phyloP scores from a whole-genome alignment of 2,888 invertebrate species.

The Epinotia demarniana region DNA sequence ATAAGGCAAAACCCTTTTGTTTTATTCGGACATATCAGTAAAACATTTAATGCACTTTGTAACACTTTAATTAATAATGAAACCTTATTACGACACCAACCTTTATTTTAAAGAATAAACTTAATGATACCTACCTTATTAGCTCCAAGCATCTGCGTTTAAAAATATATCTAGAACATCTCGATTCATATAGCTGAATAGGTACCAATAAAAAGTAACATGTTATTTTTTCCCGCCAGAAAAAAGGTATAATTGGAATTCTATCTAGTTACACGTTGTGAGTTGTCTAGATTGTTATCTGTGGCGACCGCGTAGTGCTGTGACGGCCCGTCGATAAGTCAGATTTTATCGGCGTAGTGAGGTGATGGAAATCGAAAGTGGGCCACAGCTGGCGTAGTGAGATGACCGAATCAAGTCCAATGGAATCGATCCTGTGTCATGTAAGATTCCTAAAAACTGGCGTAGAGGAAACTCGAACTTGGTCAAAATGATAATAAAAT shows the following conservation, averaged over 20 bases:
- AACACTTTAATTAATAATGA: no score
- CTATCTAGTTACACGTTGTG: slow-evolving; percentile 54
- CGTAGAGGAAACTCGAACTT: no score
- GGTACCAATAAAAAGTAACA: slow-evolving; percentile 5
- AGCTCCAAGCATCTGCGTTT: slow-evolving; percentile 18
- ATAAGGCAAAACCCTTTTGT: no score
- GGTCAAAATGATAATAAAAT: no score
- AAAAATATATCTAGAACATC: neutral
- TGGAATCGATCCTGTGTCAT: neutral
- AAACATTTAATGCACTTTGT: no score
- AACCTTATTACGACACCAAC: no score
- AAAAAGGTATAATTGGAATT: slow-evolving; percentile 51
- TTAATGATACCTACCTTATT: slow-evolving; percentile 2
- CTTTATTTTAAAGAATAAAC: neutral
- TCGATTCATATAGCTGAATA: neutral
- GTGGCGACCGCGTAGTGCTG: slow-evolving; percentile 63
- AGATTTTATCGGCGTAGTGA: slow-evolving; percentile 42
- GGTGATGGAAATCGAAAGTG: slow-evolving; percentile 41
- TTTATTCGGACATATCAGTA: no score
- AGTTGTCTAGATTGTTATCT: slow-evolving; percentile 61
- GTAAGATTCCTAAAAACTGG: no score
- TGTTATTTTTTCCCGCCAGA: slow-evolving; percentile 18
- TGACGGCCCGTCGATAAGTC: slow-evolving; percentile 67
- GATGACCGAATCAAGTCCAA: slow-evolving; percentile 1
- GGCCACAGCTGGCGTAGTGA: slow-evolving; percentile 21